Conservation (phyloP, 2,113 vertebrate species). For the Mormyrus iriodes region DNA sequence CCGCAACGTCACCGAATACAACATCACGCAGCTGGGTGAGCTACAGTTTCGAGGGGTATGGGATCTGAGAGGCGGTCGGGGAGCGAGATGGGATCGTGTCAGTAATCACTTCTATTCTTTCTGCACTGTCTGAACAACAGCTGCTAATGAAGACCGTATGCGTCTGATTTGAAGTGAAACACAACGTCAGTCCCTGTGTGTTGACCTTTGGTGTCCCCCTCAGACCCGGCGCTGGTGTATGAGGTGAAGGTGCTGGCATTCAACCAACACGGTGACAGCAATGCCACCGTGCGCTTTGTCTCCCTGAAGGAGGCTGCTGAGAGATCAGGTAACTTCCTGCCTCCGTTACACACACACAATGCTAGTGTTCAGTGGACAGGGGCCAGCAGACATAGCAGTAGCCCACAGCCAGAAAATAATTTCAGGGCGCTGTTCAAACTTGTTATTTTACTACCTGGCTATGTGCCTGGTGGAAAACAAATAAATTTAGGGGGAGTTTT, state of each 20-base stretch:
- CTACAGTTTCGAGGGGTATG: neutral
- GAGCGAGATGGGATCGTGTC: neutral
- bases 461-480: neutral
- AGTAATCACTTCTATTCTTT: neutral
- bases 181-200: neutral
- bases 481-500: neutral
- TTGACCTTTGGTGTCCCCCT: neutral
- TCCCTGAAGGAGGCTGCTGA: conserved; percentile 78
- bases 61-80: neutral
- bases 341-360: neutral
- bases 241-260: conserved; percentile 89
- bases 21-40: conserved; percentile 88
- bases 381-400: neutral
- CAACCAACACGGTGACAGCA: conserved; percentile 88
- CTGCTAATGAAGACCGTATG: neutral
- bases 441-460: neutral
- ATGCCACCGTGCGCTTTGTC: conserved; percentile 85
- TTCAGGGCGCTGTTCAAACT: neutral
- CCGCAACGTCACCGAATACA: conserved; percentile 76
- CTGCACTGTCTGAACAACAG: neutral
- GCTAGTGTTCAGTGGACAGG: neutral
- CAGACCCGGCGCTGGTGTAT: conserved; percentile 78
- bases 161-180: neutral
- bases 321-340: conserved; percentile 71
- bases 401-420: neutral